Evolutionary conservation across 2,888 invertebrate genomes (phyloP), one percentile per base, ranked within the genome.

Genomic region (Caenorhabditis drosophilae): DNA sequence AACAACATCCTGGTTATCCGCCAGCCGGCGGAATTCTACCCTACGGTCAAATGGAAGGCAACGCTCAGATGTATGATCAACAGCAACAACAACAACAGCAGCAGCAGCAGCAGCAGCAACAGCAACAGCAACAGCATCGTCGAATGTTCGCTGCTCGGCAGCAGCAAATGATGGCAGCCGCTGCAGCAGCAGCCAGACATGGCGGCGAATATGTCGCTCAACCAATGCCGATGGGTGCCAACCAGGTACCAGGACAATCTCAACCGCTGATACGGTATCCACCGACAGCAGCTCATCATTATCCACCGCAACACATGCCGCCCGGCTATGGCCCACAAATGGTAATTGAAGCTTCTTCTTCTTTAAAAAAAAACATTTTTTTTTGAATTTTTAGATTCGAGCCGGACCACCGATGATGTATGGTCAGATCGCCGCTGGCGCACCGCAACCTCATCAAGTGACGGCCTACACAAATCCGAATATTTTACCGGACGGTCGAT

Each of bases 21-120:
- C n/a, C n/a, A n/a, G 16, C 36, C 16, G 36, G 36, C 36, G 62
- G 62, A 47, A 58, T 62, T 56, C 31, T 62, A 23, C 56, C 62
- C 6, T 63, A 63, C 36, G 63, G 57, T 12, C 63, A 63, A 31
- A 58, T 63, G 63, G 63, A 63, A 16, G 63, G 63, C 22, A 63
- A 57, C 46, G 53, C 53, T 23, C 46, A 48, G 16, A 63, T 63
- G 63, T 63, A 63, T 27, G 63, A 63, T 44, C 62, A 62, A 47
- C 41, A 41, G 41, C 41, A 41, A 15, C 41, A 41, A 41, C 44
- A 44, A 26, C 44, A 44, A 44, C 40, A 40, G 22, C 40, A 40
- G 7, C 63, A 63, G 7, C 40, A 46, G 18, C 58, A 54, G 58
- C 58, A 64, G 25, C 54, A 58, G 40, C 63, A 63, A 47, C 18